These are phyloP conservation scores for Anastatus disparis DNA, from an alignment of 1,140 invertebrate species.

Conservation along the genomic window DNA sequence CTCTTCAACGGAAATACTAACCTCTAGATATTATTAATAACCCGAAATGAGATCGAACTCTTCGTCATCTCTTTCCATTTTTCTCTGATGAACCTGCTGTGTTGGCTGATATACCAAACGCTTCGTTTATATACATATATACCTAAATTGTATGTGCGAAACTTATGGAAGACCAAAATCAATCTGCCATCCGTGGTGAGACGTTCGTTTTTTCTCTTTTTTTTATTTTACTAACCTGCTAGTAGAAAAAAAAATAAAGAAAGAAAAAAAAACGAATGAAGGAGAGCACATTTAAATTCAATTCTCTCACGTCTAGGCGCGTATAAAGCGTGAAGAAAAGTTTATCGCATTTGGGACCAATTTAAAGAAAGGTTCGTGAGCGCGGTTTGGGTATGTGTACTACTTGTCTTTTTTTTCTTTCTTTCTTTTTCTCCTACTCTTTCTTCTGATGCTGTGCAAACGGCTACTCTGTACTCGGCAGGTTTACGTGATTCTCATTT, in stretches of 20 bases:
- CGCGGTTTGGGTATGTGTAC: constrained; percentile 9
- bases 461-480: too few relatives aligned
- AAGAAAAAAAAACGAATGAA: too few relatives aligned
- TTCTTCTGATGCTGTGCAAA: too few relatives aligned
- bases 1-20: constrained; percentile 63
- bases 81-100: too few relatives aligned
- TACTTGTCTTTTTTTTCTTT: too few relatives aligned
- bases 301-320: constrained; percentile 52
- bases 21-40: constrained; percentile 68
- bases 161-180: constrained; percentile 57
- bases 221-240: background rate
- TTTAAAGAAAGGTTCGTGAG: constrained; percentile 41
- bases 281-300: constrained; percentile 62
- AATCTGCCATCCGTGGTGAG: constrained; percentile 59
- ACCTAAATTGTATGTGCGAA: constrained; percentile 35
- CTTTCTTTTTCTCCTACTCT: too few relatives aligned
- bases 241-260: too few relatives aligned
- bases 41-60: constrained; percentile 64
- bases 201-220: constrained; percentile 26
- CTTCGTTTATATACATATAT: background rate
- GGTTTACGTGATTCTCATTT: constrained; percentile 47
- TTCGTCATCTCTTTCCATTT: constrained; percentile 41
- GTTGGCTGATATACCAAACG: too few relatives aligned
- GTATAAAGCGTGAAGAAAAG: constrained; percentile 37
- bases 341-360: constrained; percentile 61